Percentiles rank a stretch among this genome's conserved stretches.
Conservation (phyloP, 1,140 invertebrate genomes). For the Aphidius ervi region DNA sequence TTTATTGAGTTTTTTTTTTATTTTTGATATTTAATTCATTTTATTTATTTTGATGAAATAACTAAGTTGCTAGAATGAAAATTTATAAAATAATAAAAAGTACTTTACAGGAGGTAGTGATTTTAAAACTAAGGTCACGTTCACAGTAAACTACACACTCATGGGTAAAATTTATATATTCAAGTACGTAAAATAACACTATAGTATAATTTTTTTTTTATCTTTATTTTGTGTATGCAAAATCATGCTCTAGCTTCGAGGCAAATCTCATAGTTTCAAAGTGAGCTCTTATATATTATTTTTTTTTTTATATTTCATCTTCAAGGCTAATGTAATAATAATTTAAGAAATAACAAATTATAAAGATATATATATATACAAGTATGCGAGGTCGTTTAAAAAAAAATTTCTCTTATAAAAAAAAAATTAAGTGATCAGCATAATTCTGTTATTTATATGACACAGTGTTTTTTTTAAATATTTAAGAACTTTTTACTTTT, state of each 20-base stretch:
- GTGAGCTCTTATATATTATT: not conserved
- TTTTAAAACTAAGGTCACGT: constrained; percentile 28
- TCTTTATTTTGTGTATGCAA: constrained; percentile 12
- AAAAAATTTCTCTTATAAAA: no score
- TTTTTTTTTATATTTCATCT: not conserved
- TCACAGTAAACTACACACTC: constrained; percentile 21
- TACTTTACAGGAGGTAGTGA: constrained; percentile 18
- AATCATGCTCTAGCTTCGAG: constrained; percentile 19
- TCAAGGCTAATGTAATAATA: no score
- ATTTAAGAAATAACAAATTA: no score
- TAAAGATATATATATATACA: no score
- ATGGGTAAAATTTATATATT: constrained; percentile 1
- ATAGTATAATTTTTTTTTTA: constrained; percentile 1
- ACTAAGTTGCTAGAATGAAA: not conserved
- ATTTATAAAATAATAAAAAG: constrained; percentile 6
- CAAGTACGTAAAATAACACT: not conserved
- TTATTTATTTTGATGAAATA: not conserved
- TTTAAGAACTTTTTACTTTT: no score
- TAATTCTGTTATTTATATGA: no score
- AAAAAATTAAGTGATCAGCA: no score
- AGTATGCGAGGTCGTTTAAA: no score
- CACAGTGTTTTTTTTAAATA: no score
- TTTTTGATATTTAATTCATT: no score
- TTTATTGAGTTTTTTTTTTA: no score
- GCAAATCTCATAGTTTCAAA: not conserved